Conservation (phyloP, 2,888 invertebrate species). For the Prosapia bicincta region DNA sequence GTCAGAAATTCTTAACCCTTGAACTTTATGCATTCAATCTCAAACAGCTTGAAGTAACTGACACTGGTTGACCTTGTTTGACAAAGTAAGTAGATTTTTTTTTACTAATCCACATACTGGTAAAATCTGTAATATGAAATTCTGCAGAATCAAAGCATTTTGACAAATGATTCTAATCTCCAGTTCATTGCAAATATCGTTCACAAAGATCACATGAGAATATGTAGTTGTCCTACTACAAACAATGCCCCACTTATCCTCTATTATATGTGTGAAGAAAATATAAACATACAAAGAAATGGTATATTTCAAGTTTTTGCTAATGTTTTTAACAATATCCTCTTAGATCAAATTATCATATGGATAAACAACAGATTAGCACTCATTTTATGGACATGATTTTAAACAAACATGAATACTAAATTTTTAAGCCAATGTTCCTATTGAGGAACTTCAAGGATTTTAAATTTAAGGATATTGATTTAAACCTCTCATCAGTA, state of each 20-base stretch:
- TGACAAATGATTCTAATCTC: conserved; percentile 8
- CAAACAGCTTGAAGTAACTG: no score
- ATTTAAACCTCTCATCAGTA: conserved; percentile 7
- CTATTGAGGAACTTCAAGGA: conserved; percentile 10
- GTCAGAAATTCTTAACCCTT: no score
- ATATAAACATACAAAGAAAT: conserved; percentile 11
- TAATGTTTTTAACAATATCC: conserved; percentile 11
- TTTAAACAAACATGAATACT: conserved; percentile 5
- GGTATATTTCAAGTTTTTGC: conserved; percentile 8
- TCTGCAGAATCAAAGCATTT: no score
- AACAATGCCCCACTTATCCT: conserved; percentile 6
- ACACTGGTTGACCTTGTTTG: no score
- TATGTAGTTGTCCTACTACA: conserved; percentile 4
- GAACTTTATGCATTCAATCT: no score
- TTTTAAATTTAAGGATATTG: conserved; percentile 11
- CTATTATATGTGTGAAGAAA: background rate
- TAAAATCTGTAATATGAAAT: no score
- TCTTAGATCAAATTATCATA: conserved; percentile 13
- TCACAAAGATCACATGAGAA: background rate
- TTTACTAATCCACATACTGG: no score
- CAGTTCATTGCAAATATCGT: conserved; percentile 10
- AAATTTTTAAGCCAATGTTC: conserved; percentile 5
- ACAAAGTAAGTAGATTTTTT: no score
- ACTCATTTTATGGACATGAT: conserved; percentile 4
- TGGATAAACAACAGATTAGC: conserved; percentile 11